These are phyloP conservation scores for Origma solitaria DNA, from an alignment of 2,113 vertebrate genomes.

Conservation along the genomic window DNA sequence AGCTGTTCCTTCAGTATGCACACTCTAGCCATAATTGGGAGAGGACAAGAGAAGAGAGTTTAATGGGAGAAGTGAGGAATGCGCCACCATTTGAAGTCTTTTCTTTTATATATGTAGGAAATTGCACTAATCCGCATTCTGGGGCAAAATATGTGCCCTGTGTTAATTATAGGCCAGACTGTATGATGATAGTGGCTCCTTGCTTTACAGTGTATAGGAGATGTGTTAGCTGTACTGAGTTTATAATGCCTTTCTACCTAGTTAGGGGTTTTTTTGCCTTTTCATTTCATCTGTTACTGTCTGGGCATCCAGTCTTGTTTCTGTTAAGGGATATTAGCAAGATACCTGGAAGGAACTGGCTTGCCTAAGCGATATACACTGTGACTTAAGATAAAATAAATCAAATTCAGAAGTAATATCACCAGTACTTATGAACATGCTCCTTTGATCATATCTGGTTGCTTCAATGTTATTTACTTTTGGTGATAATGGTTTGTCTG, in stretches of 20 bases:
- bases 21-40: not conserved
- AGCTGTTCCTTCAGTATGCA: not conserved
- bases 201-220: not conserved
- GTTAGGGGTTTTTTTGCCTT: not conserved
- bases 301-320: not conserved
- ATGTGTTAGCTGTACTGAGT: not conserved
- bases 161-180: not conserved
- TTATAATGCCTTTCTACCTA: not conserved
- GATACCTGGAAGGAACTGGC: conserved; percentile 22
- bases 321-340: not conserved
- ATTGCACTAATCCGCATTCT: not conserved
- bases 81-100: not conserved
- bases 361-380: conserved; percentile 1
- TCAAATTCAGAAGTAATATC: conserved; percentile 42
- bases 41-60: not conserved
- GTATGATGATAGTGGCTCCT: not conserved
- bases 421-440: conserved; percentile 2
- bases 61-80: not conserved
- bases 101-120: not conserved
- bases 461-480: conserved; percentile 22
- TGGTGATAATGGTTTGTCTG: conserved; percentile 43
- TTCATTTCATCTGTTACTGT: not conserved
- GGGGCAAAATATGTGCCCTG: not conserved
- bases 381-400: conserved; percentile 45
- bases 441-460: conserved; percentile 37